Evolutionary conservation across 2,888 invertebrate species (phyloP), one percentile per base, ranked within the genome.

Genomic region (Scaptomyza parva): DNA sequence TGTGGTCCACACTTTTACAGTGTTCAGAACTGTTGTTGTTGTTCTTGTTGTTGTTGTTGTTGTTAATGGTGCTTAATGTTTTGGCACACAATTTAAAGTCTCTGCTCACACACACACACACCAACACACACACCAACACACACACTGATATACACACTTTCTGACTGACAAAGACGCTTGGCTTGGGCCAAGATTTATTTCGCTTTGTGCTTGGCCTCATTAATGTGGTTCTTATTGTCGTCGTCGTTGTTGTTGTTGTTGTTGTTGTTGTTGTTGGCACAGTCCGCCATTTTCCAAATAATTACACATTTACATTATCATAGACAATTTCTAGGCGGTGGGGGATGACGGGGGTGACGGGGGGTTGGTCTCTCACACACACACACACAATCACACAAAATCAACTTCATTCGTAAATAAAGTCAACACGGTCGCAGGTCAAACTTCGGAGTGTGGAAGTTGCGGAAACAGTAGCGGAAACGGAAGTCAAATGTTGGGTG

Each of bases 221-320:
- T 76, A 76, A 57, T 54, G 64, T 62, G 53, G 50, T 41, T 51
- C 48, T 37, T 39, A 17, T 41, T 44, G 41, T 18, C 12, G 6
- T 22, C 53, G 45, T 14, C 30, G 30, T 37, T 33, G 43, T 9
- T 35, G 39, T 40, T 44, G 44, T 24, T 24, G 22, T n/a, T n/a
- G n/a, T n/a, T n/a, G n/a, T 28, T 28, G 58, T 33, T n/a, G n/a
- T n/a, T n/a, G n/a, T n/a, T n/a, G n/a, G n/a, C 47, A 48, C 39
- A 37, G 58, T 41, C 74, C 67, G 76, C 67, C 70, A 87, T 87
- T 82, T 82, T 82, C 82, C 82, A 86, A 82, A 82, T 82, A 82
- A 82, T 82, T 82, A 82, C 88, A 86, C 82, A 82, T 87, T 82
- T 85, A 87, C 88, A 82, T 82, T 87, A 82, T 85, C 87, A 81